These are phyloP conservation scores for Syngnathus acus DNA, from an alignment of 2,797 vertebrate species.

Conservation along the genomic window DNA sequence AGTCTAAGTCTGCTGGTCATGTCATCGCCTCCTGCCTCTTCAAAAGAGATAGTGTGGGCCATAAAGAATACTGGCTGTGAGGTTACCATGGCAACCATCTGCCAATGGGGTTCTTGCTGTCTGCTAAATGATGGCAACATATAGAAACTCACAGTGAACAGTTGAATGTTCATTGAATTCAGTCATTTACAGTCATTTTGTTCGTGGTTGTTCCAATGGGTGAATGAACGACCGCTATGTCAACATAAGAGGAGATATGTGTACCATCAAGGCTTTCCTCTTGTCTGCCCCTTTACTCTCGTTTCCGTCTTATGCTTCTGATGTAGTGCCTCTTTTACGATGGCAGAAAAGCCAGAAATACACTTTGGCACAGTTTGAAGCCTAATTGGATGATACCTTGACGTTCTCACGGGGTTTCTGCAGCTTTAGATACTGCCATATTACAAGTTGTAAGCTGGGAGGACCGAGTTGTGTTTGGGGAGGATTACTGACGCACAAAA, in stretches of 20 bases:
- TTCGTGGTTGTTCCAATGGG: background rate
- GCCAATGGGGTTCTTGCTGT: conserved; percentile 59
- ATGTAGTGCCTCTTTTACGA: background rate
- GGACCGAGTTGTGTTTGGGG: conserved; percentile 24
- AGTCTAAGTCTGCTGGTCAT: conserved; percentile 60
- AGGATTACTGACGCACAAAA: conserved; percentile 22
- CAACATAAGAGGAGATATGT: background rate
- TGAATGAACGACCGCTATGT: background rate
- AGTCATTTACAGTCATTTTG: conserved; percentile 6
- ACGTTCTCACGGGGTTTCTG: conserved; percentile 32
- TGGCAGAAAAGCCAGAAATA: conserved; percentile 1
- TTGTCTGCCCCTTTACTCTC: background rate
- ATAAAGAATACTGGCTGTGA: conserved; percentile 61
- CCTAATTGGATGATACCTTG: conserved; percentile 39
- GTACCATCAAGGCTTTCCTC: background rate
- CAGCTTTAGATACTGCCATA: conserved; percentile 26
- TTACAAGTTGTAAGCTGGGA: conserved; percentile 18
- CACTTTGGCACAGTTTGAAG: conserved; percentile 8
- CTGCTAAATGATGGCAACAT: conserved; percentile 60
- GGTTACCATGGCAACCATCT: conserved; percentile 68
- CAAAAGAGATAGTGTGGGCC: conserved; percentile 57
- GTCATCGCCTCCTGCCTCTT: conserved; percentile 63
- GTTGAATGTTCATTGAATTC: background rate
- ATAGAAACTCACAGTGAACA: too few species aligned
- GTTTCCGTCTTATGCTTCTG: background rate